phyloP scores from a whole-genome alignment of 2,113 vertebrate genomes.

The Clarias batrachus region DNA sequence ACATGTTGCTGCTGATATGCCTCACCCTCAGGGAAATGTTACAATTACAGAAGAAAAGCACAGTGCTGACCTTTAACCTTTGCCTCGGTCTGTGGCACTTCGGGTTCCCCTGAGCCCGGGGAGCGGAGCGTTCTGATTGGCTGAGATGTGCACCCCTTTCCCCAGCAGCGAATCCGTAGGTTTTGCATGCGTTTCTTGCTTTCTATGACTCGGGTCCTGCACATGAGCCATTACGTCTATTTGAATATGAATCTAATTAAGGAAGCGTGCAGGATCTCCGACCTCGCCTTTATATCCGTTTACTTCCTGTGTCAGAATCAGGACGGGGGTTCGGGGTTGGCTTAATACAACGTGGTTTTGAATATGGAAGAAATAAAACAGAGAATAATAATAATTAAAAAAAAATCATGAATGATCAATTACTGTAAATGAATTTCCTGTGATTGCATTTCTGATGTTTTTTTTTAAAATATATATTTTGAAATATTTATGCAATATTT shows the following conservation, averaged over 20 bases:
- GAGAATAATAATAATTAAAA: neutral
- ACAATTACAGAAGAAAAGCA: conserved; percentile 59
- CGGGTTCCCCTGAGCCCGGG: conserved; percentile 7
- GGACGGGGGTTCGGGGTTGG: neutral
- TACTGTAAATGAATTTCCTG: neutral
- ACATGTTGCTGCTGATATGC: conserved; percentile 49
- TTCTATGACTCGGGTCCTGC: neutral
- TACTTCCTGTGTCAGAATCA: neutral
- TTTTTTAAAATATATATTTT: neutral
- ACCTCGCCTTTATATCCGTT: neutral
- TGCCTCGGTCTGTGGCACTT: conserved; percentile 21
- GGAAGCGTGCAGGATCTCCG: neutral
- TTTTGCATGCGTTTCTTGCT: neutral
- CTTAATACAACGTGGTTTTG: neutral
- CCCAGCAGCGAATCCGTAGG: neutral
- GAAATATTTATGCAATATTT: no score
- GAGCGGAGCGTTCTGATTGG: neutral
- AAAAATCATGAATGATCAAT: neutral
- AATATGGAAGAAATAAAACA: neutral
- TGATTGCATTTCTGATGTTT: neutral
- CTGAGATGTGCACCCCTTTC: neutral
- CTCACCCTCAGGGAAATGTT: conserved; percentile 58
- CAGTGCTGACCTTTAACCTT: conserved; percentile 55
- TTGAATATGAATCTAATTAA: neutral
- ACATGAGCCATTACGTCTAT: neutral